Conservation (phyloP, 2,113 vertebrate species). For the Sapayoa aenigma region DNA sequence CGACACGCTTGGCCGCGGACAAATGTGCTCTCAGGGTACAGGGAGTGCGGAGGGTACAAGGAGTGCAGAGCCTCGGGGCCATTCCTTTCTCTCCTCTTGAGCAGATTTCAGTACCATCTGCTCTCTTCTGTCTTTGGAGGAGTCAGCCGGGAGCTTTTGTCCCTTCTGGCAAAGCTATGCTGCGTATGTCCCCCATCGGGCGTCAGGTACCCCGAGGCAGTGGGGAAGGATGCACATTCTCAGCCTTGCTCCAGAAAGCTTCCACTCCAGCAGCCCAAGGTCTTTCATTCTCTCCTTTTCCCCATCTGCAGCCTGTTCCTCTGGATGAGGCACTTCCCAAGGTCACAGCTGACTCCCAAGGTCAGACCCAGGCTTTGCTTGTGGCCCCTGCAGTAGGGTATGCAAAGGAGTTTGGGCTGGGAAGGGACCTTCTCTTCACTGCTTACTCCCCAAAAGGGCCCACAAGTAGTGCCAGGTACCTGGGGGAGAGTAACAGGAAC, state of each 20-base stretch:
- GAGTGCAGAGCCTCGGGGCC: constrained; percentile 13
- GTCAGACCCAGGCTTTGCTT: neutral
- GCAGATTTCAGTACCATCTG: constrained; percentile 53
- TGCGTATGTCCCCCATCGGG: neutral
- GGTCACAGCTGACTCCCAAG: constrained; percentile 8
- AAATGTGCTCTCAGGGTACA: constrained; percentile 15
- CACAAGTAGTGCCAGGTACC: fast-evolving
- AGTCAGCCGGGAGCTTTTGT: constrained; percentile 6
- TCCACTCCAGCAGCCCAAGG: neutral
- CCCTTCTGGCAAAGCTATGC: constrained; percentile 32
- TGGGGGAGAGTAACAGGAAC: neutral
- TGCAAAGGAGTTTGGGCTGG: neutral
- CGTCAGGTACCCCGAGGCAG: neutral
- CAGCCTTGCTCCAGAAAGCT: constrained; percentile 17
- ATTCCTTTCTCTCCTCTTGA: constrained; percentile 38
- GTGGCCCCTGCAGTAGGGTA: neutral
- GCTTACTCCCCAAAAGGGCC: neutral
- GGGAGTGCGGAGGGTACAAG: neutral
- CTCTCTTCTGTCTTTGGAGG: constrained; percentile 29
- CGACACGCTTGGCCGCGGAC: neutral
- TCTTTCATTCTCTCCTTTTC: neutral
- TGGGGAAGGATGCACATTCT: neutral
- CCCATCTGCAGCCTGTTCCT: neutral
- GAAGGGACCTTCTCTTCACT: neutral
- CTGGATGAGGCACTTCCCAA: constrained; percentile 1